Base-by-base conservation (phyloP, 2,797 vertebrate species). In the Catharus ustulatus region DNA sequence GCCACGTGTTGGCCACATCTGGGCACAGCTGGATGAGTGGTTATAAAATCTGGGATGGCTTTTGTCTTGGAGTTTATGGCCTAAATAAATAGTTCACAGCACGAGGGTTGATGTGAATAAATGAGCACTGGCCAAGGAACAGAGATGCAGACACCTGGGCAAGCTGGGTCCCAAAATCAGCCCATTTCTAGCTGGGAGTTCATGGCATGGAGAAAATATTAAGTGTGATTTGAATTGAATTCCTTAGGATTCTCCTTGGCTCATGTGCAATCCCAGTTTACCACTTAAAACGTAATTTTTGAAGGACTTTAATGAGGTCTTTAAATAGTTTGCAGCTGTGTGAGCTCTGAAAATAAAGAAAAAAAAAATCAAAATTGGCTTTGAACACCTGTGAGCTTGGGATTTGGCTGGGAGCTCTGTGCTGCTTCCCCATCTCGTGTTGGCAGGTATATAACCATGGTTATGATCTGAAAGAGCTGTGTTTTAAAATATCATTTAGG, bases 321-420 rank as follows among this genome's bases (percentile, higher is more conserved):
- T 64, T 46, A 36, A 73, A 52, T 13, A 59, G 57, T 77, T 73
- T 80, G 66, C 69, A 89, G 80, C 67, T 89, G 73, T 36, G 48
- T 63, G 61, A 63, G 84, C 66, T 81, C 49, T 63, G 42, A 81
- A 67, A 81, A 72, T n/a, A 64, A 32, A 71, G 30, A 12, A 11
- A 51, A 62, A 57, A 55, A 59, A 38, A 43, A 34, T 67, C 52
- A 61, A 54, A n/a, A 18, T 34, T 24, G 52, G 38, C 14, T 74
- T 86, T 78, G 84, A 78, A 63, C 85, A 78, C 45, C 43, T 78
- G 71, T 32, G 52, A 58, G 45, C 19, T 34, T 36, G 30, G 45
- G 48, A 58, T 67, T 77, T 74, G 62, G 36, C 52, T 87, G 36
- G 11, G 42, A 86, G 40, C 32, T 76, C 69, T 32, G 54, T 0